Conservation (phyloP, 2,113 vertebrate species). For the Aegotheles bennettii region DNA sequence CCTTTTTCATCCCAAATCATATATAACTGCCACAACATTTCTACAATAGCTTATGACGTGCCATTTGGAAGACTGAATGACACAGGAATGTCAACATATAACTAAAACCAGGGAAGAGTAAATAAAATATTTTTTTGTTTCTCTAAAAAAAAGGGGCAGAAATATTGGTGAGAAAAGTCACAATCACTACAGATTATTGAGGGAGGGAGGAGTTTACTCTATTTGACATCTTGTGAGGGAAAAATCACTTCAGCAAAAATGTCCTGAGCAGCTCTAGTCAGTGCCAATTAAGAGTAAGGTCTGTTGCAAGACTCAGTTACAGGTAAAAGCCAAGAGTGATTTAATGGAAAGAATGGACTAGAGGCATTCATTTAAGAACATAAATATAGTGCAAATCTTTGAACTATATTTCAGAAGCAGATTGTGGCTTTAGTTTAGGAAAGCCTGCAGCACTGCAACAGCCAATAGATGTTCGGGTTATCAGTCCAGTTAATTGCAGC, state of each 20-base stretch:
- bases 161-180: not conserved
- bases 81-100: not conserved
- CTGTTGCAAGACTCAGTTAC: not conserved
- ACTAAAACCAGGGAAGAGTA: not conserved
- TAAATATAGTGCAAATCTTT: not conserved
- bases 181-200: not conserved
- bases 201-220: not conserved
- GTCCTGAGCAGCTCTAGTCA: not conserved
- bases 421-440: not conserved
- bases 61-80: not conserved
- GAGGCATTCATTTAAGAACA: not conserved
- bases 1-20: not conserved
- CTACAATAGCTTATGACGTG: not conserved
- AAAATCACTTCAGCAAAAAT: not conserved
- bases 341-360: not conserved
- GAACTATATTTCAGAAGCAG: not conserved
- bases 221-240: not conserved
- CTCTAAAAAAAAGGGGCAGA: not conserved
- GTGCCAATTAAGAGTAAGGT: not conserved
- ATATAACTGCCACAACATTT: not conserved
- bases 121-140: not conserved
- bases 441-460: not conserved
- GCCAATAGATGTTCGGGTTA: not conserved
- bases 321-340: not conserved
- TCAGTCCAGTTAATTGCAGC: not conserved